Base-by-base conservation (phyloP, 2,113 vertebrate genomes). In the Oreochromis niloticus region DNA sequence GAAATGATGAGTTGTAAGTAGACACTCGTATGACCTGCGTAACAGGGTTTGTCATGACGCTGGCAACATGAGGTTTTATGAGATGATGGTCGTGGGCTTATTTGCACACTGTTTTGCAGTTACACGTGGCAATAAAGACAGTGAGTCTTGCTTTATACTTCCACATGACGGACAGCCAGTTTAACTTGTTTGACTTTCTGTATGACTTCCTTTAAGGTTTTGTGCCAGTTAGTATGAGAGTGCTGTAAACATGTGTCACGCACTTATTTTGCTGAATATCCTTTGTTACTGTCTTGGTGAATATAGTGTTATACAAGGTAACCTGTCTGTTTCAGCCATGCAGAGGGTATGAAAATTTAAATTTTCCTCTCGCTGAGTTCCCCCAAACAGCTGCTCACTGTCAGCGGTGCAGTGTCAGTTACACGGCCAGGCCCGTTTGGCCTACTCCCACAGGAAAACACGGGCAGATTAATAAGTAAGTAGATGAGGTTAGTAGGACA, bases 361-460 rank as follows among this genome's bases (percentile, higher is more conserved):
- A 85, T 82, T 85, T 4, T 50, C 81, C 68, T 87, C 89, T 92
- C 4, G 19, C 68, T 1, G 66, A 84, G 88, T 86, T 90, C 80
- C 82, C 88, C 88, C 56, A 85, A 95, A 93, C 95, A 96, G 96
- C 94, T 94, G 96, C 83, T 93, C 48, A 22, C 79, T 83, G 27
- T 61, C 71, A 83, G 43, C 68, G 82, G 89, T 87, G 89, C 78
- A 85, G 84, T 96, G 89, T 96, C 95, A 50, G 81, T 94, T 92
- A 88, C 90, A 82, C 81, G 87, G 80, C 68, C 85, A 34, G 66
- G 73, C 91, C 92, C 83, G 13, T 93, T 91, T 89, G 80, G 89
- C 89, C 89, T 86, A 82, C 90, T 95, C 92, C 94, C 95, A 66
- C 48, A 66, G 89, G 93, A 88, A 79, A 89, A 93, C 91, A 83